These are phyloP conservation scores for Betta splendens DNA, from an alignment of 2,797 vertebrate species.

Conservation along the genomic window DNA sequence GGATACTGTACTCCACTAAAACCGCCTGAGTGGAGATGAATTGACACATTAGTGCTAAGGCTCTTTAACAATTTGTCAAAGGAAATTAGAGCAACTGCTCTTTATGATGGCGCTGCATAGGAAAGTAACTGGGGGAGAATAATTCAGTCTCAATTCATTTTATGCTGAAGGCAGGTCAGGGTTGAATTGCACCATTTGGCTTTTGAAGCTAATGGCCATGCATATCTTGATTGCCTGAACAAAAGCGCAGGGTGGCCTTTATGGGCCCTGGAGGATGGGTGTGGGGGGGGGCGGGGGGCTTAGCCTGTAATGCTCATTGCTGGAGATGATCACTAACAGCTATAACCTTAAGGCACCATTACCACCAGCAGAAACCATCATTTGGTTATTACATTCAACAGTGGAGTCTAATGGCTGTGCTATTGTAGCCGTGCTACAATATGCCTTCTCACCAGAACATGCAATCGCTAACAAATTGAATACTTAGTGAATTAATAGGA, in stretches of 20 bases:
- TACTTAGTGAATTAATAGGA: slow-evolving; percentile 28
- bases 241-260: slow-evolving; percentile 81
- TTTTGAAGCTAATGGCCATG: slow-evolving; percentile 80
- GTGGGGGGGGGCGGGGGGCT: slow-evolving; percentile 66
- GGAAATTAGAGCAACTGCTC: slow-evolving; percentile 76
- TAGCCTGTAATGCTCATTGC: slow-evolving; percentile 77
- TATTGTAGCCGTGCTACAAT: slow-evolving; percentile 50
- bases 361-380: slow-evolving; percentile 79
- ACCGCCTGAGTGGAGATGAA: slow-evolving; percentile 64
- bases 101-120: slow-evolving; percentile 68
- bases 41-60: slow-evolving; percentile 70
- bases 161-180: slow-evolving; percentile 78
- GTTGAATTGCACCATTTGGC: slow-evolving; percentile 83
- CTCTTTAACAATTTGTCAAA: slow-evolving; percentile 80
- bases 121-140: slow-evolving; percentile 77
- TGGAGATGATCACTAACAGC: slow-evolving; percentile 82
- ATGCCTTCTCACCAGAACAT: slow-evolving; percentile 32
- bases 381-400: slow-evolving; percentile 80
- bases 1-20: slow-evolving; percentile 46
- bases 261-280: slow-evolving; percentile 74
- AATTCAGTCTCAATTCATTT: slow-evolving; percentile 79
- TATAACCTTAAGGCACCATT: slow-evolving; percentile 80
- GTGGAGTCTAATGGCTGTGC: slow-evolving; percentile 72
- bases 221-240: slow-evolving; percentile 83
- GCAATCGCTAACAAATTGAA: slow-evolving; percentile 35